Conservation (phyloP, 2,113 vertebrate genomes). For the Bufo gargarizans region DNA sequence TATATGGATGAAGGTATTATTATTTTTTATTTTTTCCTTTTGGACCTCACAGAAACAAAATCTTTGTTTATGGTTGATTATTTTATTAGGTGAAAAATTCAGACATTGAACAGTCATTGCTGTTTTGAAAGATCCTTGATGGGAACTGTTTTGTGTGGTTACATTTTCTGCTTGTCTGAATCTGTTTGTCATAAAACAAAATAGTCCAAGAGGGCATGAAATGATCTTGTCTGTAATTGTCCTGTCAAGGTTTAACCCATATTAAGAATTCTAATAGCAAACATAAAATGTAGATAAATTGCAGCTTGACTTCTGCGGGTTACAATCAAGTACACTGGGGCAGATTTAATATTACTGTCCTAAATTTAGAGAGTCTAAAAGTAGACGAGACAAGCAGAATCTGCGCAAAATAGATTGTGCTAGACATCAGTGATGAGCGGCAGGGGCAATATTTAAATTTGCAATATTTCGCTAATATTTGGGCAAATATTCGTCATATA, state of each 20-base stretch:
- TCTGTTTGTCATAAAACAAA: conserved; percentile 29
- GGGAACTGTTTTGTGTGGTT: neutral
- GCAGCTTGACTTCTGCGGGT: neutral
- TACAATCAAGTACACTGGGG: neutral
- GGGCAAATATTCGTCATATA: no score
- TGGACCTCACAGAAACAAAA: neutral
- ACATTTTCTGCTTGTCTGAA: conserved; percentile 14
- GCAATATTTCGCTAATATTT: no score
- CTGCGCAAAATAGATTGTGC: no score
- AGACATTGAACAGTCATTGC: conserved; percentile 6
- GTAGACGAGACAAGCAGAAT: no score
- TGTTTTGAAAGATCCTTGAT: conserved; percentile 16
- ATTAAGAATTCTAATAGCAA: conserved; percentile 19
- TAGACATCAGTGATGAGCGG: no score
- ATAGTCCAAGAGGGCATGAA: neutral
- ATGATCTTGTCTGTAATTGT: conserved; percentile 21
- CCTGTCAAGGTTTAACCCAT: conserved; percentile 18
- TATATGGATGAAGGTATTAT: no score
- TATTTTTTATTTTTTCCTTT: neutral
- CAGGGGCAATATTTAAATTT: no score
- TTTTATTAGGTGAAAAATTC: conserved; percentile 21
- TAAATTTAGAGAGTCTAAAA: no score
- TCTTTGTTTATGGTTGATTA: neutral
- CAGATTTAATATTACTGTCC: no score
- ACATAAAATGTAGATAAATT: neutral